Conservation (phyloP, 2,797 vertebrate genomes). For the Buceros bicornis region DNA sequence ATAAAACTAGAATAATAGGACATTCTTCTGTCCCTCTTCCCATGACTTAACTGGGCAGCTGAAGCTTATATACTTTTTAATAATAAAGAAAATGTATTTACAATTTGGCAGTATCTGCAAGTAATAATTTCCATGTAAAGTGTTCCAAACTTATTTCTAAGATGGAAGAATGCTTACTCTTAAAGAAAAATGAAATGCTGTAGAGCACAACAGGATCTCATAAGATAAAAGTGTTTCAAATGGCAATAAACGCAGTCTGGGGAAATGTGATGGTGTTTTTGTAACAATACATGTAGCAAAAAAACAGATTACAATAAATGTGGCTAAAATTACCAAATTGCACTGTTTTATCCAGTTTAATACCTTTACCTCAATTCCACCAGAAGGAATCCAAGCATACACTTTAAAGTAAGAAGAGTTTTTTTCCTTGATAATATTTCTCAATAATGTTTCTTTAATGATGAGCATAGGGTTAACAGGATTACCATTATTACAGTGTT, state of each 20-base stretch:
- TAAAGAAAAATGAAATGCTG: slow-evolving; percentile 9
- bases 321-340: background rate
- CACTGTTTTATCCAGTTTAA: background rate
- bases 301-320: background rate
- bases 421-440: background rate
- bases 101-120: background rate
- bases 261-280: background rate
- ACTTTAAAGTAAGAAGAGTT: background rate
- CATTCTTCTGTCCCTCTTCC: background rate
- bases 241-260: slow-evolving; percentile 24
- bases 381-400: background rate
- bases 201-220: background rate
- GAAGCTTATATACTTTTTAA: background rate
- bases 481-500: background rate
- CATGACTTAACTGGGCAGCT: background rate
- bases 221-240: slow-evolving; percentile 35
- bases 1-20: background rate
- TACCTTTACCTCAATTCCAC: background rate
- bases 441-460: background rate
- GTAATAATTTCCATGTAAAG: background rate
- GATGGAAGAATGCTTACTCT: background rate
- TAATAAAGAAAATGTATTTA: background rate
- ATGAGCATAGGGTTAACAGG: background rate
- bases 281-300: background rate
- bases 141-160: background rate